Evolutionary conservation across 2,888 invertebrate species (phyloP), one percentile per base, ranked within the genome.

Genomic region (Trachelus troglodyta): DNA sequence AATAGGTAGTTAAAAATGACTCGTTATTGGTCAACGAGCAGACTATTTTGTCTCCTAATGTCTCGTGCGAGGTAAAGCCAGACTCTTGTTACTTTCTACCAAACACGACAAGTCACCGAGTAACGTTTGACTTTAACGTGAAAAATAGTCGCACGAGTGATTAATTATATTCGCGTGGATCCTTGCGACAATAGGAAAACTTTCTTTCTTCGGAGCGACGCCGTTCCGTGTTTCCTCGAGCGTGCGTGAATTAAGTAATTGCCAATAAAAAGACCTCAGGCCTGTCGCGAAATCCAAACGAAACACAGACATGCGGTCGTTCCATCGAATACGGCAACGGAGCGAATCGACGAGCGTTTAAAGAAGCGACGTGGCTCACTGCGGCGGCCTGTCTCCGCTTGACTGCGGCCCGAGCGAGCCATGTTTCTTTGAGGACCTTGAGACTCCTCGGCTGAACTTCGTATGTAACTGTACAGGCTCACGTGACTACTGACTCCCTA

Each of bases 401-500:
- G 75, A 76, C 76, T 69, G 56, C 31, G 69, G 33, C 77, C 37
- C 15, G 30, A 31, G 69, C 77, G 56, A 73, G 33, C 30, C 75
- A n/a, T 68, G 23, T 75, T 71, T 73, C 74, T 75, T 73, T 37
- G 40, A 79, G 77, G 80, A 81, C 81, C 81, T 81, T 80, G 81
- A 80, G 80, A 69, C 35, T 79, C 76, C 69, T 75, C 73, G 75
- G 33, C 80, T 81, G 81, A 83, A 83, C 81, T 81, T 80, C 78
- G 81, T 79, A 80, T 79, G 80, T 83, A 83, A 83, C 83, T 83
- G 83, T 83, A 83, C 81, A 69, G 34, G 76, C 76, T 83, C 83
- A 83, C 83, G 83, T 83, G 83, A 83, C 81, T 74, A 37, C 74
- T 69, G 15, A 34, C 75, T 69, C 56, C 69, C 34, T n/a, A 6